Evolutionary conservation across 23 tunicate species (phyloP).

Genomic region (Halocynthia roretzi): DNA sequence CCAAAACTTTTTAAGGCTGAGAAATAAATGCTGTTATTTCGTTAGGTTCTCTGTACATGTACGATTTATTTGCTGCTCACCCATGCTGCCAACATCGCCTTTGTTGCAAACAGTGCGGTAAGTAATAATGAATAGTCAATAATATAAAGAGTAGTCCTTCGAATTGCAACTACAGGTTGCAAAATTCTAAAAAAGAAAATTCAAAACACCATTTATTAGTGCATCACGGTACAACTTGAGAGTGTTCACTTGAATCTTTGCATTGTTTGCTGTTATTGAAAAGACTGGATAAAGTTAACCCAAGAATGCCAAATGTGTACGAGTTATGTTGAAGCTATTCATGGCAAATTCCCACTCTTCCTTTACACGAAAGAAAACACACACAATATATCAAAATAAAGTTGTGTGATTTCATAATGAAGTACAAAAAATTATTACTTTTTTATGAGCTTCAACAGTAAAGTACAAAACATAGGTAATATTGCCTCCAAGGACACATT

Average conservation of each 20-base stretch:
- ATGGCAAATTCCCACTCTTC: too few species aligned
- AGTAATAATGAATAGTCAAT: slow-evolving; percentile 20
- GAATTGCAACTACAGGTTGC: background rate
- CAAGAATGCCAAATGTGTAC: too few species aligned
- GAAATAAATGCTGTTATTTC: background rate
- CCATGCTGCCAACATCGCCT: slow-evolving; percentile 93
- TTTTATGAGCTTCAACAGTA: too few species aligned
- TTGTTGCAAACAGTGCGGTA: slow-evolving; percentile 93
- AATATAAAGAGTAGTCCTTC: background rate
- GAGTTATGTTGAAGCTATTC: too few species aligned
- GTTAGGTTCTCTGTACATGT: slow-evolving; percentile 93
- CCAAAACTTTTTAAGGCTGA: background rate
- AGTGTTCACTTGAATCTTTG: background rate
- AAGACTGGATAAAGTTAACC: background rate
- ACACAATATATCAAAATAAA: too few species aligned
- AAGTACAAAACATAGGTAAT: too few species aligned
- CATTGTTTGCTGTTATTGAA: background rate
- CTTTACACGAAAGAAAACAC: too few species aligned
- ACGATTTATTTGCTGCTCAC: slow-evolving; percentile 90
- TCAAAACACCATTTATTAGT: background rate
- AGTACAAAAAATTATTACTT: too few species aligned
- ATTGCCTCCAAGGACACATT: too few species aligned
- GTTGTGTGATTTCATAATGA: too few species aligned
- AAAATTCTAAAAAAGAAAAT: background rate
- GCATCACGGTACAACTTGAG: background rate